Evolutionary conservation across 1,140 invertebrate species (phyloP).

Genomic region (Fopius arisanus): DNA sequence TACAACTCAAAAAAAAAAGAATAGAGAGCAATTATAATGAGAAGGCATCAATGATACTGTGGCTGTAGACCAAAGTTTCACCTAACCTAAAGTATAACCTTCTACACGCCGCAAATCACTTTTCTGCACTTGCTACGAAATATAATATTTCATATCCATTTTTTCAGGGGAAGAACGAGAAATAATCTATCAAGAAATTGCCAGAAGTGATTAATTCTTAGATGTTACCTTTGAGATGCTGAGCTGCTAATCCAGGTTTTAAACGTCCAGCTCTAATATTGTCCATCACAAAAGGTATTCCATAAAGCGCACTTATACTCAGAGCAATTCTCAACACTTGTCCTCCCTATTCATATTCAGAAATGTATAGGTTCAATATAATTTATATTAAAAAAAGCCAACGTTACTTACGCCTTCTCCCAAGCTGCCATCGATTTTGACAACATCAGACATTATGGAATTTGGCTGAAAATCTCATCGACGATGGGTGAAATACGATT

Average conservation of each 20-base stretch:
- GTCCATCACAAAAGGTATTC: conserved; percentile 75
- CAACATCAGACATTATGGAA: conserved; percentile 42
- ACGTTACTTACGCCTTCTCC: conserved; percentile 69
- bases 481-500: neutral
- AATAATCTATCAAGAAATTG: neutral
- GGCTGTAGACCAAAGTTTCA: too few species aligned
- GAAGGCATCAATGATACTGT: too few species aligned
- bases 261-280: conserved; percentile 83
- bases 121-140: too few species aligned
- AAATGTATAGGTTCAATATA: too few species aligned
- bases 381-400: too few species aligned
- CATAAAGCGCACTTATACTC: conserved; percentile 78
- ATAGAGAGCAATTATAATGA: too few species aligned
- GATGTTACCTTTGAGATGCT: conserved; percentile 80
- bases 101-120: too few species aligned
- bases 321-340: conserved; percentile 86
- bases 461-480: neutral
- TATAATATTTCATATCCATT: too few species aligned
- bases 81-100: too few species aligned
- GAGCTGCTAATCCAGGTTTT: conserved; percentile 84
- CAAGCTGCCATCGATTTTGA: conserved; percentile 72
- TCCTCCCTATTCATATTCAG: conserved; percentile 87
- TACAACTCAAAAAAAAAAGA: too few species aligned
- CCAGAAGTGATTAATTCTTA: neutral
- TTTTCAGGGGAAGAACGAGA: too few species aligned